Conservation (phyloP, 2,888 invertebrate species). For the Nemapogon koenigi region DNA sequence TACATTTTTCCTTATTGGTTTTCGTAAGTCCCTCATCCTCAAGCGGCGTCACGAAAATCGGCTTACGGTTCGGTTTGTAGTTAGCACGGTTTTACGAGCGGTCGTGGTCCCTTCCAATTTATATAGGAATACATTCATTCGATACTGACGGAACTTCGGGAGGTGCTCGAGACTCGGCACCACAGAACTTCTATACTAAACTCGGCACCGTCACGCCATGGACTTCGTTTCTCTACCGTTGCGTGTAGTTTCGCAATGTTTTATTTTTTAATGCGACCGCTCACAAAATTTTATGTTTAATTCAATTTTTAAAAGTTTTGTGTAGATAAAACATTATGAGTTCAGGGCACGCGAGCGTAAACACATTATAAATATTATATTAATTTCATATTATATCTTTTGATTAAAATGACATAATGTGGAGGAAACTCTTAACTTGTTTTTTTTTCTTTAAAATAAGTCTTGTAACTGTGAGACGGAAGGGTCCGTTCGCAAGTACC, state of each 20-base stretch:
- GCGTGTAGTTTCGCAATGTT: conserved; percentile 2
- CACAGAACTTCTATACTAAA: too few relatives aligned
- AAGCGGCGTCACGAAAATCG: conserved; percentile 4
- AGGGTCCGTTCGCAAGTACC: too few relatives aligned
- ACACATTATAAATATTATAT: too few relatives aligned
- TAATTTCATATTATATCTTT: too few relatives aligned
- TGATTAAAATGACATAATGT: too few relatives aligned
- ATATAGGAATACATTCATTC: conserved; percentile 2
- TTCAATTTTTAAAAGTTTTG: neutral
- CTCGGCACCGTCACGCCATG: neutral
- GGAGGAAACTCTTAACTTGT: too few relatives aligned
- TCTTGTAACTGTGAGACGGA: too few relatives aligned
- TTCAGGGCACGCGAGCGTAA: conserved; percentile 2
- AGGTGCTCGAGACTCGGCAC: too few relatives aligned
- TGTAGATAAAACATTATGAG: neutral
- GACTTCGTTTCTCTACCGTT: conserved; percentile 1
- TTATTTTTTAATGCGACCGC: conserved; percentile 4
- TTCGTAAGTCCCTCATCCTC: conserved; percentile 6
- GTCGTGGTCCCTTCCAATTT: conserved; percentile 5
- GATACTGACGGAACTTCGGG: too few relatives aligned
- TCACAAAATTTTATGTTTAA: conserved; percentile 2
- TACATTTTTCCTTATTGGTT: conserved; percentile 7
- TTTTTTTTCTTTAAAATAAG: too few relatives aligned
- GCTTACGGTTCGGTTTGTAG: conserved; percentile 1
- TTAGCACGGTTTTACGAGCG: conserved; percentile 1